Percentiles rank a stretch among this genome's conserved stretches.
phyloP scores from a whole-genome alignment of 2,888 invertebrate species.

The Halocaridina rubra region DNA sequence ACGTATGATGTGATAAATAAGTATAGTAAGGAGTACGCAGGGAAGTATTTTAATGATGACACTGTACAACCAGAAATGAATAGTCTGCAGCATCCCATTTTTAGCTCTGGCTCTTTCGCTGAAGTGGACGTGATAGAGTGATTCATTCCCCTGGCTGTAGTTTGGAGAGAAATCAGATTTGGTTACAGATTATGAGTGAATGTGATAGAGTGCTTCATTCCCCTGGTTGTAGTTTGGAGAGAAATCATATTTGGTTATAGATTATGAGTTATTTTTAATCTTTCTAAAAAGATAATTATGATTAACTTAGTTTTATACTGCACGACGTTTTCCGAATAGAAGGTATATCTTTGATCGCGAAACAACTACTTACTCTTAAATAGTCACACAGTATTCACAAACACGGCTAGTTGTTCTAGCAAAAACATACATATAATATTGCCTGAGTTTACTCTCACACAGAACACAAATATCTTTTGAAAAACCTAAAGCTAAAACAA shows the following conservation, averaged over 20 bases:
- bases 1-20: conserved; percentile 63
- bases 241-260: too few species aligned
- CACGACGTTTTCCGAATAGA: too few species aligned
- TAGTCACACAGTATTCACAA: too few species aligned
- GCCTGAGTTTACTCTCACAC: too few species aligned
- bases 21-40: conserved; percentile 84
- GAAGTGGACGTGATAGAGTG: conserved; percentile 75
- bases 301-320: too few species aligned
- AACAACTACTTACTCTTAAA: too few species aligned
- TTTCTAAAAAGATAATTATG: too few species aligned
- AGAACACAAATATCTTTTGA: too few species aligned
- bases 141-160: conserved; percentile 28
- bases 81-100: conserved; percentile 66
- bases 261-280: too few species aligned
- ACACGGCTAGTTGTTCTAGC: too few species aligned
- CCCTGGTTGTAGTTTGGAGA: not conserved
- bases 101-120: conserved; percentile 73
- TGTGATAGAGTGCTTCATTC: not conserved
- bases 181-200: not conserved
- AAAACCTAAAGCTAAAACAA: not conserved
- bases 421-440: too few species aligned
- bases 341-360: too few species aligned
- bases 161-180: not conserved
- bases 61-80: conserved; percentile 92
- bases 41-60: conserved; percentile 93